A percentile compares a stretch with the other conserved stretches of the same genome.
Evolutionary conservation across 2,113 vertebrate species (phyloP).

Genomic region (Anas platyrhynchos): DNA sequence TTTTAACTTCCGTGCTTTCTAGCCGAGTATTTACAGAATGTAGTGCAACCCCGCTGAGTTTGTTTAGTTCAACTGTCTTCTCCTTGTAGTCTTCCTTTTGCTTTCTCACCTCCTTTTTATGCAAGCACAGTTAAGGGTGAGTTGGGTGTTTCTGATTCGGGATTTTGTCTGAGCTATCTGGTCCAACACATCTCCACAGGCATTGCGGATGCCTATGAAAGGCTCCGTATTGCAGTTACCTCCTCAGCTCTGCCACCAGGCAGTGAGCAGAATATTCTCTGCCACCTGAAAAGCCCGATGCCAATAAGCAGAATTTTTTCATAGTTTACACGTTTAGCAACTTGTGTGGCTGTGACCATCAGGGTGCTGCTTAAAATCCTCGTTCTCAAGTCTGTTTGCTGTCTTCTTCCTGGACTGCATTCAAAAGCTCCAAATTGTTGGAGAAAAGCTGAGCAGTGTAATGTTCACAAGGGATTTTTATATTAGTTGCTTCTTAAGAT

Average conservation of each 20-base stretch:
- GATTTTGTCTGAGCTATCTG: background rate
- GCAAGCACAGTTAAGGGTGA: background rate
- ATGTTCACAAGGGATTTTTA: background rate
- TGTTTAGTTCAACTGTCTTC: background rate
- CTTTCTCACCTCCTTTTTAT: background rate
- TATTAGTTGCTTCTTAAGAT: background rate
- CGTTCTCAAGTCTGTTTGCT: background rate
- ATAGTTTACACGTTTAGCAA: background rate
- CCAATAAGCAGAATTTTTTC: background rate
- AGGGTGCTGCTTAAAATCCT: background rate
- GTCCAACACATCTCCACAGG: background rate
- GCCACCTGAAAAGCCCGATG: background rate
- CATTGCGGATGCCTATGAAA: background rate
- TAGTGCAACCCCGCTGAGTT: background rate
- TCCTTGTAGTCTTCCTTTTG: background rate
- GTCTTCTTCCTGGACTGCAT: background rate
- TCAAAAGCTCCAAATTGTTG: background rate
- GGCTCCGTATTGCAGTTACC: background rate
- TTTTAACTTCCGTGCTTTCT: background rate
- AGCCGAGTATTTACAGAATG: background rate
- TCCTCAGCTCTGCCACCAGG: background rate
- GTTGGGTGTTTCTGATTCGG: background rate
- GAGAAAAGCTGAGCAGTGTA: background rate
- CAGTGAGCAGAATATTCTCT: background rate
- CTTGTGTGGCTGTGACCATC: background rate